Evolutionary conservation across 2,797 vertebrate species (phyloP), one percentile per base, ranked within the genome.

Genomic region (Hyperoplus immaculatus): DNA sequence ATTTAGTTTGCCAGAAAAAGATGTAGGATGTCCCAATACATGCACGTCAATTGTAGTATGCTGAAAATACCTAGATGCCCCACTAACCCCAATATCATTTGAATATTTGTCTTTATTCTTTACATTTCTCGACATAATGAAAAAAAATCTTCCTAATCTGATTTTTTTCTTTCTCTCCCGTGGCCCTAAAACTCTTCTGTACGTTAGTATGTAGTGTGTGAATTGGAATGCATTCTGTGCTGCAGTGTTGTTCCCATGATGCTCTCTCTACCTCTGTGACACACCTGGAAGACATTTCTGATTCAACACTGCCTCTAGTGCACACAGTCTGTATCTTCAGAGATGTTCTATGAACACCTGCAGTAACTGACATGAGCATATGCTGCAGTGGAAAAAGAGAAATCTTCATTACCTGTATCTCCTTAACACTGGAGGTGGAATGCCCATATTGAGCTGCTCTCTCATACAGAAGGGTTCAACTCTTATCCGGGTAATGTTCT

Each of bases 301-400:
- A 92, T 81, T 82, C 92, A 94, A 95, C 86, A 87, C 83, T 93
- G 94, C 94, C 92, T 68, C 93, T 76, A 65, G 89, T 92, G 94
- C 93, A 39, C 59, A 8, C 38, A 72, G 9, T 8, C 13, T 21
- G 65, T n/a, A 86, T 62, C 47, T 64, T 45, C 64, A 68, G 54
- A 63, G 41, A 46, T 60, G 55, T 29, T 29, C 59, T 39, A 62
- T 11, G 70, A 87, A 85, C 87, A 90, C 85, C 89, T 90, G 86
- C 91, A 88, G 85, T 76, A 81, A 29, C 74, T 81, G 75, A 73
- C 70, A 75, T 82, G 43, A 81, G 72, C 80, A 89, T 85, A 84
- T 80, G 86, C 84, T 83, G 88, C 87, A 89, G 86, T 82, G 71
- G 41, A 77, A 78, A 78, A 63, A 29, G 29, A 29, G 29, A 75